phyloP scores from a whole-genome alignment of 2,113 vertebrate species.

The Fulica atra region DNA sequence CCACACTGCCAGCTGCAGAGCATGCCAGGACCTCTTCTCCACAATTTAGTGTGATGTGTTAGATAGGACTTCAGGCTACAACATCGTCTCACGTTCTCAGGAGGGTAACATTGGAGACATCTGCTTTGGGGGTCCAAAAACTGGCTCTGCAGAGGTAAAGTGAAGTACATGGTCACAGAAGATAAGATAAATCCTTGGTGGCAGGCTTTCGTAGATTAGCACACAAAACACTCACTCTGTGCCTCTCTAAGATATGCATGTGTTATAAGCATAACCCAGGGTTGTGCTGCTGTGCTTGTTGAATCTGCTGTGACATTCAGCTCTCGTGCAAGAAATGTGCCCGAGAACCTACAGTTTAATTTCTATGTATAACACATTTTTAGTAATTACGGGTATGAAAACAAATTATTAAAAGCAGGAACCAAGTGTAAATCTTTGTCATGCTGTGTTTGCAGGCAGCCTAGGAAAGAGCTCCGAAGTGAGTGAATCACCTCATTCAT shows the following conservation, averaged over 20 bases:
- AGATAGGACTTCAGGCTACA: neutral
- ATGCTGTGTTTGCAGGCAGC: neutral
- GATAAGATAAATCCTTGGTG: neutral
- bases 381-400: neutral
- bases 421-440: neutral
- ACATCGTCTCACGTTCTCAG: fast-evolving
- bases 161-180: neutral
- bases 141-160: neutral
- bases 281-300: neutral
- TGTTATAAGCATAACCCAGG: neutral
- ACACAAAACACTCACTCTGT: fast-evolving
- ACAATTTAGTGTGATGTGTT: neutral
- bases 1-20: neutral
- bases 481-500: neutral
- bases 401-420: neutral
- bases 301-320: neutral
- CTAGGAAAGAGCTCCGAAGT: neutral
- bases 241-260: neutral
- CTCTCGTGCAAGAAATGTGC: neutral
- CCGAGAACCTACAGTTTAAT: neutral
- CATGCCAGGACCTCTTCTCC: fast-evolving
- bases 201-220: neutral
- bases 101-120: neutral
- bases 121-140: neutral
- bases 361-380: neutral